Base-by-base conservation (phyloP, 2,888 invertebrate genomes). In the Pristionchus exspectatus region DNA sequence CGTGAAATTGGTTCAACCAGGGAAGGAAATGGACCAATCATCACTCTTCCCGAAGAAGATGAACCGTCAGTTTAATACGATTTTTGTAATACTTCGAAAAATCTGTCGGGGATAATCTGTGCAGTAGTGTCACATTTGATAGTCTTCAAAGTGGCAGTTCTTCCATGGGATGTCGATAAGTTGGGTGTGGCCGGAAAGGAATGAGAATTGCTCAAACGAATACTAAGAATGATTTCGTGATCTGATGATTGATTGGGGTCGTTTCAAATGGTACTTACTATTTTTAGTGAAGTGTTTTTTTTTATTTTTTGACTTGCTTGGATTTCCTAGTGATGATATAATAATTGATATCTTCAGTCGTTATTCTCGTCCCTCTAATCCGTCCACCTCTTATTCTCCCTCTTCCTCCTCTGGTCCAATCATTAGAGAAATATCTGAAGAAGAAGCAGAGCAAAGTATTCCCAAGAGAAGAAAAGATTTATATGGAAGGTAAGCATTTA, bases 381-480 rank as follows among this genome's bases (percentile, higher is more conserved):
- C 7, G 0, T 38, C 90, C 38, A 90, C 90, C 38, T 90, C 89
- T 21, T 18, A 72, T 18, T 74, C 74, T 38, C 74, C 21, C n/a
- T 90, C 89, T 27, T 74, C 66, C 59, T 87, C 89, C 33, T 90
- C 88, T 33, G 93, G 93, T 12, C 93, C 93, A 56, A 90, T 93
- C 69, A 94, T 94, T 44, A 93, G 93, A 44, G 94, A 94, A 90
- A 93, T 94, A 63, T 92, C 93, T 50, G 94, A 94, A 38, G 94
- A 94, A 44, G 94, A 94, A 88, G 93, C 93, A 56, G 94, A 93
- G 33, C 90, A 90, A 72, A 90, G 91, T 16, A 90, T 92, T 50
- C 90, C 93, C 16, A 94, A 94, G 90, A 89, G 93, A 27, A 56
- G 89, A 24, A 72, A 33, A 30, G 87, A 88, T 33, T 50, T 74